Conservation (phyloP, 1,140 invertebrate species). For the Drosophila prosaltans region DNA sequence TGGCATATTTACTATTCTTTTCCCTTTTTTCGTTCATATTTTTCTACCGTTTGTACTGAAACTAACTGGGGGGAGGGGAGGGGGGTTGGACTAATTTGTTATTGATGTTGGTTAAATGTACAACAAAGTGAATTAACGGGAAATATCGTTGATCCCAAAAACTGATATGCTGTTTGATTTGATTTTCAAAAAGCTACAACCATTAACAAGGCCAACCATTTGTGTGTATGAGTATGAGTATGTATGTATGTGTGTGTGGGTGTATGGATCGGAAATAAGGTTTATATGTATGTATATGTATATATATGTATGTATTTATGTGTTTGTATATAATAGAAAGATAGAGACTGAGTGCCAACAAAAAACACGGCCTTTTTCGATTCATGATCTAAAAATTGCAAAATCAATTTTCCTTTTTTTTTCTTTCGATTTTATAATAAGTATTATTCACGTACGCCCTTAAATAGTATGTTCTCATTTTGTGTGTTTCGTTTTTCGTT, state of each 20-base stretch:
- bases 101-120: constrained; percentile 3
- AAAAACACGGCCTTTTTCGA: constrained; percentile 66
- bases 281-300: not conserved
- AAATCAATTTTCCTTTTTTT: constrained; percentile 48
- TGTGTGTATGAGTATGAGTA: constrained; percentile 1
- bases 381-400: constrained; percentile 47
- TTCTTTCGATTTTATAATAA: constrained; percentile 20
- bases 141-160: constrained; percentile 55
- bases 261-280: not conserved
- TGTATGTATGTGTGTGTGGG: constrained; percentile 1
- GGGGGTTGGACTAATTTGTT: not conserved
- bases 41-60: constrained; percentile 26
- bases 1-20: constrained; percentile 41
- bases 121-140: constrained; percentile 30
- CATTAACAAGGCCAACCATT: constrained; percentile 55
- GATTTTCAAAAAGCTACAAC: constrained; percentile 69
- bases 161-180: constrained; percentile 74
- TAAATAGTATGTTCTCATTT: constrained; percentile 48
- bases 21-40: not conserved
- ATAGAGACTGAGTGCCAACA: constrained; percentile 48
- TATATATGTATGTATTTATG: not conserved
- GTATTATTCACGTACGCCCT: constrained; percentile 55
- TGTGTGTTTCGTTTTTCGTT: constrained; percentile 24
- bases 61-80: not conserved
- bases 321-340: not conserved